These are phyloP conservation scores for Lagopus muta DNA, from an alignment of 2,113 vertebrate species.

Conservation along the genomic window DNA sequence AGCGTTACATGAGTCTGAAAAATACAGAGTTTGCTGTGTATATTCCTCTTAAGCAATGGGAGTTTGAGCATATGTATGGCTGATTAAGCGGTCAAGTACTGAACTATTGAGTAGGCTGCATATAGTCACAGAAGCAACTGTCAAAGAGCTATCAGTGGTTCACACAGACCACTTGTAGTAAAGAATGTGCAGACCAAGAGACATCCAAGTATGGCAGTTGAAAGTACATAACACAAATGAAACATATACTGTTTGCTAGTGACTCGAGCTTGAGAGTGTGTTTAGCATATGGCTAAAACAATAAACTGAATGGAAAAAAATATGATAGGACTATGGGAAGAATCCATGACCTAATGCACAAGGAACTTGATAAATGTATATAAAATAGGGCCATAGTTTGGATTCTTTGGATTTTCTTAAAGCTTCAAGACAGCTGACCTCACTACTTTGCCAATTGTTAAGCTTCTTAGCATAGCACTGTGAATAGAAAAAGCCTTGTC, in stretches of 20 bases:
- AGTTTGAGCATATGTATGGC: neutral
- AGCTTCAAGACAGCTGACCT: neutral
- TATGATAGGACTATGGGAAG: neutral
- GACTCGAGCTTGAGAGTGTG: neutral
- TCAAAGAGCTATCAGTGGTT: neutral
- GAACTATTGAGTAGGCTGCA: neutral
- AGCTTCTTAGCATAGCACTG: neutral
- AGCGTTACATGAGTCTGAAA: neutral
- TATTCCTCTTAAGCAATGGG: accelerated
- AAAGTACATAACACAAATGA: neutral
- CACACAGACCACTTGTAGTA: neutral
- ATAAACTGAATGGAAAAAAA: neutral
- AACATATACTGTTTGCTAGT: neutral
- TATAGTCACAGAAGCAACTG: neutral
- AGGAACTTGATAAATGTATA: neutral
- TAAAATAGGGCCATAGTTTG: neutral
- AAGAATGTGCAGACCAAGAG: neutral
- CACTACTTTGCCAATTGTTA: neutral
- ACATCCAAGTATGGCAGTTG: neutral
- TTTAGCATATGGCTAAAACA: neutral
- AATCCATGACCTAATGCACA: neutral
- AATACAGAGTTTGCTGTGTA: neutral
- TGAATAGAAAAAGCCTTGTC: neutral
- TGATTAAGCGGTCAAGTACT: neutral
- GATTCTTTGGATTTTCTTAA: neutral